Percentiles rank a stretch among this genome's conserved stretches.
phyloP scores from a whole-genome alignment of 2,797 vertebrate genomes.

The Anabas testudineus region DNA sequence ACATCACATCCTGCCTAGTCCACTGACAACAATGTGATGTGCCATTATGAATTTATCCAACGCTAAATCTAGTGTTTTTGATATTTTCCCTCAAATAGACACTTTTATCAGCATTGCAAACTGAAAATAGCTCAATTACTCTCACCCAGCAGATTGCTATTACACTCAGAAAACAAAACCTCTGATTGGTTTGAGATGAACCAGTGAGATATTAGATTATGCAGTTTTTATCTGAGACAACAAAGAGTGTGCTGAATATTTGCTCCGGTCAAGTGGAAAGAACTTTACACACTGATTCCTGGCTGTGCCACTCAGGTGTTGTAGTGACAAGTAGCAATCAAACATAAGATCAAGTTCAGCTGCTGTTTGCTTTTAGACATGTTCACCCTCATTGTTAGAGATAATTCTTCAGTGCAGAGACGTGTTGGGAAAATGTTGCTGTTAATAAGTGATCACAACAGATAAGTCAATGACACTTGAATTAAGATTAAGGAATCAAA shows the following conservation, averaged over 20 bases:
- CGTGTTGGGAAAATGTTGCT: neutral
- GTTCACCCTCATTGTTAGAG: neutral
- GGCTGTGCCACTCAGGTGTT: neutral
- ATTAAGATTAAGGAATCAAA: neutral
- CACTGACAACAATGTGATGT: constrained; percentile 9
- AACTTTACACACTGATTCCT: constrained; percentile 15
- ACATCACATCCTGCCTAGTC: constrained; percentile 28
- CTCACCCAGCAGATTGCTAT: neutral
- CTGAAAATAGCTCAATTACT: constrained; percentile 12
- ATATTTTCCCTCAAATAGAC: neutral
- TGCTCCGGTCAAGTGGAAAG: neutral
- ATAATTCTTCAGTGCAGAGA: neutral
- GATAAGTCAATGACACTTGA: neutral
- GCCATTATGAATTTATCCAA: neutral
- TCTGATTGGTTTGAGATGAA: constrained; percentile 10
- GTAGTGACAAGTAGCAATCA: neutral
- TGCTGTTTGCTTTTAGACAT: neutral
- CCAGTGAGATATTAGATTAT: constrained; percentile 1
- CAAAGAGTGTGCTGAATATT: neutral
- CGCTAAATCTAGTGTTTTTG: neutral
- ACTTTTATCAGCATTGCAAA: neutral
- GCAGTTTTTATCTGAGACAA: constrained; percentile 1
- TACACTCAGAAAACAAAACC: constrained; percentile 28
- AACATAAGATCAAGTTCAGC: constrained; percentile 11
- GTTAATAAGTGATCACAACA: neutral